Conservation (phyloP, 2,797 vertebrate species). For the Argyrosomus regius region DNA sequence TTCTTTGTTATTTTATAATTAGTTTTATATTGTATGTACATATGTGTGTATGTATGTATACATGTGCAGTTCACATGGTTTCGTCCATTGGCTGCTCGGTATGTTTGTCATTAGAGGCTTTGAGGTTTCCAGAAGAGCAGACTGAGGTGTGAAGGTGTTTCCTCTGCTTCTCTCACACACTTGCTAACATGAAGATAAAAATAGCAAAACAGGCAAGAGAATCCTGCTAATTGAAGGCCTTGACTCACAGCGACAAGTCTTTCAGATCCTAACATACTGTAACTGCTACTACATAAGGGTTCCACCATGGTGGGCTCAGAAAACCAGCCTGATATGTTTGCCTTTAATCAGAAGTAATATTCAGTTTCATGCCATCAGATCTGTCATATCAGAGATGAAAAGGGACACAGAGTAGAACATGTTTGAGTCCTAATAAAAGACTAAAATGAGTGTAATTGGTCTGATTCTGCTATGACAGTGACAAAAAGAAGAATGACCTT, state of each 20-base stretch:
- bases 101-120: conserved; percentile 13
- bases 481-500: background rate
- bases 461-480: background rate
- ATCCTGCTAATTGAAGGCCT: conserved; percentile 63
- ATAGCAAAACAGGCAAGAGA: conserved; percentile 61
- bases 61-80: background rate
- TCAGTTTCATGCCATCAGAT: background rate
- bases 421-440: background rate
- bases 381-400: background rate
- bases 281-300: conserved; percentile 32
- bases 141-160: conserved; percentile 76
- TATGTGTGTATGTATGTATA: background rate
- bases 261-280: conserved; percentile 30
- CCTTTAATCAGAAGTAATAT: background rate
- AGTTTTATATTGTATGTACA: background rate
- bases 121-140: conserved; percentile 38
- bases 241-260: conserved; percentile 30
- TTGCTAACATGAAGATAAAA: conserved; percentile 60
- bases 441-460: conserved; percentile 1
- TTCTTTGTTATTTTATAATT: background rate
- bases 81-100: background rate
- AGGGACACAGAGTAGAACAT: background rate
- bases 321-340: background rate
- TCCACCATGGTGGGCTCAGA: conserved; percentile 23
- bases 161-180: conserved; percentile 66